Conservation (phyloP, 2,113 vertebrate genomes). For the Gymnarchus niloticus region DNA sequence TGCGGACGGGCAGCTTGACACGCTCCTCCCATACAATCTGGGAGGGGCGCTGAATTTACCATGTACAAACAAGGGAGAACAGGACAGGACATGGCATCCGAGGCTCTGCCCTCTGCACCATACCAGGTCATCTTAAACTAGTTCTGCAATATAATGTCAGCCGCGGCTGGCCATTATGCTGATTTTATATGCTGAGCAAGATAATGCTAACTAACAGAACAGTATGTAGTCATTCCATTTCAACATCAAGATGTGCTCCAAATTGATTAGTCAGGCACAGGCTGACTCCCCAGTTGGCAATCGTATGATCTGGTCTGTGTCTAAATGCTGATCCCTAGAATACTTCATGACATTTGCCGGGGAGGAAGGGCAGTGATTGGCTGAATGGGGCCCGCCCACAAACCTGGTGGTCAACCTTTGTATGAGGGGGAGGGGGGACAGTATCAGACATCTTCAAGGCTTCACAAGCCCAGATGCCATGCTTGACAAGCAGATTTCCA, state of each 20-base stretch:
- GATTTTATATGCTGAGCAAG: background rate
- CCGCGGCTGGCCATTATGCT: too few species aligned
- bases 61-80: background rate
- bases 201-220: background rate
- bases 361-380: background rate
- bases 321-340: background rate
- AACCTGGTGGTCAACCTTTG: background rate
- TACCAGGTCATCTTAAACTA: background rate
- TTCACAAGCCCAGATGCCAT: background rate
- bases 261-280: background rate
- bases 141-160: background rate
- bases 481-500: background rate
- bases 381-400: background rate
- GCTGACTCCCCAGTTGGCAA: background rate
- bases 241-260: background rate
- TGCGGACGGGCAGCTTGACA: background rate
- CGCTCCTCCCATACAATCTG: background rate
- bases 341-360: background rate
- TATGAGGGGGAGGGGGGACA: background rate
- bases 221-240: slow-evolving; percentile 1
- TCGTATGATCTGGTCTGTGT: slow-evolving; percentile 3
- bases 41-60: too few species aligned
- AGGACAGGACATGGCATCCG: background rate
- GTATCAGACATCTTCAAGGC: background rate
- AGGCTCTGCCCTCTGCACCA: background rate